Base-by-base conservation (phyloP, 2,888 invertebrate species). In the Drosophila flavopinicola region DNA sequence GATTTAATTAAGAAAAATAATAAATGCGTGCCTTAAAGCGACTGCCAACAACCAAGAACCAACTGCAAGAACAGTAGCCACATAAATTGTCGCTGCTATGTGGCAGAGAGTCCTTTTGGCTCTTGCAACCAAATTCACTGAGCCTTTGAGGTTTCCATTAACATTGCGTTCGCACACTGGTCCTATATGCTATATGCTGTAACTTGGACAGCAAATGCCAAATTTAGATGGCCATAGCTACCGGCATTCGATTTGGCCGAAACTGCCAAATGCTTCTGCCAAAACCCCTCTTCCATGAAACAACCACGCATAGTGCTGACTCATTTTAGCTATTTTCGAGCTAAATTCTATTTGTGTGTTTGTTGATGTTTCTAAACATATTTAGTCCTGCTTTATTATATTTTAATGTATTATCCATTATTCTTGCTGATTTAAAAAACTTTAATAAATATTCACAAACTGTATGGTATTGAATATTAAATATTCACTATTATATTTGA, bases 1-100 rank as follows among this genome's bases (percentile, higher is more conserved):
- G 87, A 84, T 80, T 80, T 84, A 80, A 80, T 80, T 80, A 86
- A 77, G 70, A 70, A 77, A 84, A 77, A 80, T 83, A 85, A 79
- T 84, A 77, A 84, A 86, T 80, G 85, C 49, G 37, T 51, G n/a
- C 45, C 79, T 53, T 53, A 20, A 44, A 60, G 74, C 48, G 37
- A 51, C 51, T 25, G 24, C 27, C 39, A 44, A 10, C 52, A 38
- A 32, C 17, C n/a, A n/a, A 42, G 20, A 32, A 25, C 24, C 38
- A 38, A 17, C 32, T 37, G 33, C 32, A 61, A 52, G 47, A 58
- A 37, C 33, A 37, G 27, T 41, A 17, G 37, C 56, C 42, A 69
- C 53, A 79, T 68, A 83, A 85, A 83, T 83, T 79, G 68, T 59
- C 60, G 42, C 56, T 45, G 39, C 3, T 59, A 45, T 45, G 32